Evolutionary conservation across 2,113 vertebrate species (phyloP), one percentile per base, ranked within the genome.

Genomic region (Hiodon tergisus): DNA sequence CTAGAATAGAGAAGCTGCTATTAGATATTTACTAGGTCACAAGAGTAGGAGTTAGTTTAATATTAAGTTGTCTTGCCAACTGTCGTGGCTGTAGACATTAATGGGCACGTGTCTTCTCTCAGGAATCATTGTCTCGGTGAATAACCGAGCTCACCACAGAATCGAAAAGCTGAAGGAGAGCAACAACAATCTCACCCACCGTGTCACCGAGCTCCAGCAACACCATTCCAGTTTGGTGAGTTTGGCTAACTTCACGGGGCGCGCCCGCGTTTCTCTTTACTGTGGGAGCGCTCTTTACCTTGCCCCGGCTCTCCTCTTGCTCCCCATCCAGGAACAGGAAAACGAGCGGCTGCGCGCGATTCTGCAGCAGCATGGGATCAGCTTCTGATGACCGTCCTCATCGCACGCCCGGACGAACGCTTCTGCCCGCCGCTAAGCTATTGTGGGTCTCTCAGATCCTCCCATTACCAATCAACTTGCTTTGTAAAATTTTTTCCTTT

Each of bases 111-210:
- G 13, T 8, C 77, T 4, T 80, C 79, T 68, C 82, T 4, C 85
- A 99, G 96, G 97, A 9, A 94, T 99, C 3, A 88, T 98, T 62
- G 71, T 99, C 68, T 95, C 97, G 0, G 92, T 99, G 31, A 95
- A 99, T 89, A 95, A 87, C 0, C 92, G 93, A 2, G 94, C 95
- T 0, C 85, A 95, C 78, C 90, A 94, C 74, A 89, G 88, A 77
- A 74, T 96, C 8, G 79, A 94, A 75, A 93, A 92, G 83, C 81
- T 98, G 73, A 97, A 94, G 82, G 91, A 92, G 55, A 93, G 90
- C 11, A 97, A 99, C n/a, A 78, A 92, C 76, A 90, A 91, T 46
- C 88, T 98, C 0, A 87, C 89, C 0, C 78, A 89, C 0, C 94
- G 90, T 87, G 88, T 94, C 68, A 90, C 91, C 0, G 90, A 96